Base-by-base conservation (phyloP, 2,113 vertebrate genomes). In the Grantiella picta region DNA sequence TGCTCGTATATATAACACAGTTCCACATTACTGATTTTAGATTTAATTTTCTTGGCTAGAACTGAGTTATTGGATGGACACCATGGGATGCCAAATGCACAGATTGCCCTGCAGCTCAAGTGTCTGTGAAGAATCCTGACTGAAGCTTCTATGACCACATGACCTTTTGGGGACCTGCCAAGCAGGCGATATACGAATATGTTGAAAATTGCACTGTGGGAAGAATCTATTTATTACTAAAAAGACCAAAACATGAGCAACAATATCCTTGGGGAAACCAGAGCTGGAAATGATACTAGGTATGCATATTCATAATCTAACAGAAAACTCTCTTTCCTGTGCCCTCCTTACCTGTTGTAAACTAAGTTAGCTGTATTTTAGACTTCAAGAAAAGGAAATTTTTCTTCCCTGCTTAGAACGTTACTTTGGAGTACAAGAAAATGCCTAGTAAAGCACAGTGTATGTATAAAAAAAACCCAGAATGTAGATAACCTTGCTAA, bases 1-100 rank as follows among this genome's bases (percentile, higher is more conserved):
- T 50, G 60, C 50, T 88, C 3, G 0, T 84, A 70, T 73, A 56
- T 64, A 52, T 60, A 93, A 86, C 44, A 80, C 29, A 81, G 47
- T 78, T 82, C 71, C 68, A 64, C 86, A 66, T 66, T 92, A 66
- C 75, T 92, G 85, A 88, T 77, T 86, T 95, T 59, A 86, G 71
- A 70, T 86, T 90, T 94, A 59, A 89, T 96, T 93, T 96, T 68
- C 85, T 92, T 96, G 94, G 56, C 71, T 89, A 71, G 64, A 23
- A 33, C 68, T 81, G 82, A 81, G 76, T 83, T 93, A 71, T 64
- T 90, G 85, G 76, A 92, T 80, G 87, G 90, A 94, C 72, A 96
- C 45, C 64, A 78, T 68, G 68, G 94, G 71, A 92, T 95, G 69
- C 71, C 88, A 92, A 95, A 91, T 45, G 82, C 86, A 95, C n/a